Base-by-base conservation (phyloP, 2,113 vertebrate species). In the Apeltes quadracus region DNA sequence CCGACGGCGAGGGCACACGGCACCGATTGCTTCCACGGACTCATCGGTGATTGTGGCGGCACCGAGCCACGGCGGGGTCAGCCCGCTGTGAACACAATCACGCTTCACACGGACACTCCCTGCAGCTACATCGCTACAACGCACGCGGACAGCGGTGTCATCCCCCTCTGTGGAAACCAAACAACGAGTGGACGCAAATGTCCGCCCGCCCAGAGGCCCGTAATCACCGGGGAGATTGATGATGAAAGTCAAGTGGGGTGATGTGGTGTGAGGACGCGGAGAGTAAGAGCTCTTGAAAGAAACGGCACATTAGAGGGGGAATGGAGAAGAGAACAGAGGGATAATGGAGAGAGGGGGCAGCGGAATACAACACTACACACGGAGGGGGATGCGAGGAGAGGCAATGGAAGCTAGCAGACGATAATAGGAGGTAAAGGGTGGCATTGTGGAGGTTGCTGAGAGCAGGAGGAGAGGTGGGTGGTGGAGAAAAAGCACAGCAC, bases 11-110 rank as follows among this genome's bases (percentile, higher is more conserved):
- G 20, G 29, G 44, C 58, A 68, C 25, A 25, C 32, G 64, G 69
- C 66, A 74, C 55, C 79, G 82, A 86, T 87, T 87, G 78, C 72
- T 83, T 61, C 55, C 75, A 76, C 63, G 69, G 67, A 32, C 74
- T 84, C 76, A 86, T 84, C 85, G 73, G 70, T 69, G 56, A 76
- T 84, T 81, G 66, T 25, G 54, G 71, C 51, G 75, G 66, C 74
- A 82, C 38, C 59, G 43, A 81, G 75, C 50, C 65, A 57, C 51
- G 72, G 84, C 50, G 32, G 56, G 54, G 69, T 79, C 76, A 41
- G 73, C 51, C 58, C 64, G 79, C 54, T 79, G 57, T 76, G 78
- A 76, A 76, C 73, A 72, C 32, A 67, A 79, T 75, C 32, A 69
- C 62, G 23, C 50, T 63, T 61, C 69, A 81, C 69, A 48, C 72